phyloP scores from a whole-genome alignment of 2,797 vertebrate species.

The Lepidocolaptes lacrymiger region DNA sequence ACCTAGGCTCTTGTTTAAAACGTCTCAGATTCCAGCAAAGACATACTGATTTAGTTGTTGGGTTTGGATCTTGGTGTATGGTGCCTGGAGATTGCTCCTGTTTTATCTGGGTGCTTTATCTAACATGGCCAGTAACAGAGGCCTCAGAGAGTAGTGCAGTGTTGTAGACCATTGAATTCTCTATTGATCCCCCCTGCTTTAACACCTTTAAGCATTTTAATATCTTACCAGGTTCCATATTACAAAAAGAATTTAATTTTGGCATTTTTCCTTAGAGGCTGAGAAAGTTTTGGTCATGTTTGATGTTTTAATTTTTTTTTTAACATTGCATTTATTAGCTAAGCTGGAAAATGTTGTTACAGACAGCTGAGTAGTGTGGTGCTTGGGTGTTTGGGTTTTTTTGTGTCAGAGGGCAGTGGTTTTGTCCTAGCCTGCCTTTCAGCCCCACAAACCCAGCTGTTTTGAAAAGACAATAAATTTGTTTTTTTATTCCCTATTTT shows the following conservation, averaged over 20 bases:
- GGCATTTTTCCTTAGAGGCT: not conserved
- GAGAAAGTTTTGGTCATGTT: not conserved
- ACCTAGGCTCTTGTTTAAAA: not conserved
- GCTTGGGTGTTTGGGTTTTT: not conserved
- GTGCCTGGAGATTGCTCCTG: fast-evolving
- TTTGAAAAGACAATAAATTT: not conserved
- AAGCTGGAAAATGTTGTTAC: not conserved
- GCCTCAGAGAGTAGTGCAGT: not conserved
- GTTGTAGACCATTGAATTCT: not conserved
- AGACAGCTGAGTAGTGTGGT: not conserved
- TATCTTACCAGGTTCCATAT: not conserved
- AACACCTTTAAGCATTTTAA: not conserved
- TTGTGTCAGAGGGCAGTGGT: not conserved
- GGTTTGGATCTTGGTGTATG: not conserved
- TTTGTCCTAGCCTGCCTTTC: not conserved
- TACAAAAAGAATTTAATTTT: not conserved
- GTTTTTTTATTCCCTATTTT: not conserved
- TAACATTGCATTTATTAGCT: not conserved
- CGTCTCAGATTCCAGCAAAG: not conserved
- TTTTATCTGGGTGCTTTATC: not conserved
- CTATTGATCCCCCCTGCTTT: not conserved
- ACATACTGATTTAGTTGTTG: not conserved
- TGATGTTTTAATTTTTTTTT: not conserved
- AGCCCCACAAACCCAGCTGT: not conserved
- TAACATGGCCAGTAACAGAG: not conserved